Percentiles rank a stretch among this genome's conserved stretches.
phyloP scores from a whole-genome alignment of 1,140 invertebrate genomes.

The Copidosoma floridanum region DNA sequence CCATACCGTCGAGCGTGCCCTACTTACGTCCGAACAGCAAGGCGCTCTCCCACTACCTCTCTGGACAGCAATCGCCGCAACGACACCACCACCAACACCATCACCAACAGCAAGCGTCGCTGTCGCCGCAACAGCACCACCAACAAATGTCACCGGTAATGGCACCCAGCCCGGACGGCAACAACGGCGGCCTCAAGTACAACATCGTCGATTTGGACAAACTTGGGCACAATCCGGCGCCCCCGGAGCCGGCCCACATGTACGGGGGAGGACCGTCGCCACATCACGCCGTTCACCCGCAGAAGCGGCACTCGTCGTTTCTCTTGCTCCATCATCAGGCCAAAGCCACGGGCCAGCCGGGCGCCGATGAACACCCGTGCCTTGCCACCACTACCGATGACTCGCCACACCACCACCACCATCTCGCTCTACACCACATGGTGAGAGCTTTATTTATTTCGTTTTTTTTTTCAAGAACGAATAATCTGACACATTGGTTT shows the following conservation, averaged over 20 bases:
- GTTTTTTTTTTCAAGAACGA: neutral
- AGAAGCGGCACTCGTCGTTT: constrained; percentile 25
- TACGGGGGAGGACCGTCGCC: too few species aligned
- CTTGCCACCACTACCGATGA: too few species aligned
- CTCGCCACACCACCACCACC: neutral
- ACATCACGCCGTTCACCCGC: constrained; percentile 16
- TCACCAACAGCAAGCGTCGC: neutral
- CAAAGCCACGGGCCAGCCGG: constrained; percentile 24
- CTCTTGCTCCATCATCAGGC: constrained; percentile 20
- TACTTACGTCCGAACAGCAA: constrained; percentile 11
- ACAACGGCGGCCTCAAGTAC: constrained; percentile 38
- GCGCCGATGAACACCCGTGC: constrained; percentile 31
- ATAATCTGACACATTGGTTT: too few species aligned
- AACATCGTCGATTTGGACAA: constrained; percentile 47
- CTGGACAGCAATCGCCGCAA: neutral
- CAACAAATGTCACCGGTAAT: constrained; percentile 37
- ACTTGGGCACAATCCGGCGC: neutral
- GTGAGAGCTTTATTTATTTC: neutral
- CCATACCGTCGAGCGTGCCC: neutral
- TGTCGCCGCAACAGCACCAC: constrained; percentile 33
- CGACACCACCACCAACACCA: constrained; percentile 1
- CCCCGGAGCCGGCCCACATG: neutral
- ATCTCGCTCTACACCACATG: constrained; percentile 12
- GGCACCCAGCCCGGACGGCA: constrained; percentile 30
- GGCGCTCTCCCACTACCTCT: neutral